Conservation (phyloP, 2,888 invertebrate species). For the Tetranychus piercei region DNA sequence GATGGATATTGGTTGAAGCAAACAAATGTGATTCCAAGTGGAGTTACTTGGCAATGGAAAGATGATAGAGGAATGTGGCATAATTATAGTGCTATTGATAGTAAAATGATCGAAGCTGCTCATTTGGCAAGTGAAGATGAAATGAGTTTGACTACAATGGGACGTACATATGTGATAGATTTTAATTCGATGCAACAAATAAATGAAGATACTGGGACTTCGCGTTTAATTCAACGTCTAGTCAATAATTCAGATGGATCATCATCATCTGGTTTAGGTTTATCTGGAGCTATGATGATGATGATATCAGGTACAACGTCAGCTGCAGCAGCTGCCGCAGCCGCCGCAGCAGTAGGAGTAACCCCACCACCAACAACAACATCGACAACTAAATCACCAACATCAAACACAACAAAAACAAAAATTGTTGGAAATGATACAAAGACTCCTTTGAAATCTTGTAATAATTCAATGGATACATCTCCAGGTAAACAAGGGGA, state of each 20-base stretch:
- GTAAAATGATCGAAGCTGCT: slow-evolving; percentile 78
- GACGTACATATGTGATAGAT: slow-evolving; percentile 85
- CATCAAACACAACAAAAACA: neutral
- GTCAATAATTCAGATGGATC: slow-evolving; percentile 30
- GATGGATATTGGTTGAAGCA: slow-evolving; percentile 52
- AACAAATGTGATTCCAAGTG: slow-evolving; percentile 43
- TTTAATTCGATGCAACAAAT: slow-evolving; percentile 94
- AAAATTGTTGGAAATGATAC: neutral
- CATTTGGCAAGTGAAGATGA: slow-evolving; percentile 86
- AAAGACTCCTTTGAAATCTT: neutral
- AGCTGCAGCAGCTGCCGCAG: neutral
- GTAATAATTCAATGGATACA: too few relatives aligned
- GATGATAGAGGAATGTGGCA: slow-evolving; percentile 80
- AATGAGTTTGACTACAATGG: slow-evolving; percentile 72
- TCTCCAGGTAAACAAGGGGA: too few relatives aligned
- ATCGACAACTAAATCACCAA: neutral
- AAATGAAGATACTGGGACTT: slow-evolving; percentile 90
- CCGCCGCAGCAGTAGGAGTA: neutral
- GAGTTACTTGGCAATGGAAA: slow-evolving; percentile 89
- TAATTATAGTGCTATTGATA: slow-evolving; percentile 78
- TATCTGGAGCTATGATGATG: neutral
- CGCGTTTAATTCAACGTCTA: slow-evolving; percentile 69
- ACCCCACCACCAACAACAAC: neutral
- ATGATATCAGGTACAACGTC: neutral
- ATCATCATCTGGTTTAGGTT: slow-evolving; percentile 25